Conservation (phyloP, 2,888 invertebrate species). For the Emmelina monodactyla region DNA sequence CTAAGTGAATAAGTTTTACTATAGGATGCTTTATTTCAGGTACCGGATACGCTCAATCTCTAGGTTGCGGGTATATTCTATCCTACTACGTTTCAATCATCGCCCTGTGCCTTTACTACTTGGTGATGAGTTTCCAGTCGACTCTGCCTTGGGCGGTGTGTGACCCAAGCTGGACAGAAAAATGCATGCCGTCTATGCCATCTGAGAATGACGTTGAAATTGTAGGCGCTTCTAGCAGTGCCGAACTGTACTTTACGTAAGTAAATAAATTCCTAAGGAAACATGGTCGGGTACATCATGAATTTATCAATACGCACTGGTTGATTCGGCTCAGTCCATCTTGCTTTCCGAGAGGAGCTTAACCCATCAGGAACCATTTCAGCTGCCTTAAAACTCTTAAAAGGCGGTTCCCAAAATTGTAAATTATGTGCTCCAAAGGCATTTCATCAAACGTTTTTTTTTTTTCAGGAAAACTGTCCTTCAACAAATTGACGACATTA, state of each 20-base stretch:
- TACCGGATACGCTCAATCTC: conserved; percentile 71
- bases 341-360: too few relatives aligned
- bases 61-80: conserved; percentile 70
- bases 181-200: conserved; percentile 44
- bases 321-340: too few relatives aligned
- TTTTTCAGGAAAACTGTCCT: not conserved
- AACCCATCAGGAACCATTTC: too few relatives aligned
- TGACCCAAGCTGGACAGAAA: conserved; percentile 54
- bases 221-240: conserved; percentile 51
- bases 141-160: conserved; percentile 79
- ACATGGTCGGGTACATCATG: too few relatives aligned
- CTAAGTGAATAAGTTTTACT: too few relatives aligned
- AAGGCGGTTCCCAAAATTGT: too few relatives aligned
- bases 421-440: too few relatives aligned
- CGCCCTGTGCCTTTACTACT: conserved; percentile 76
- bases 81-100: conserved; percentile 81
- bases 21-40: conserved; percentile 58
- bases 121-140: conserved; percentile 73
- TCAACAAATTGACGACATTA: not conserved
- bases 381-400: too few relatives aligned
- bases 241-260: conserved; percentile 68
- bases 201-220: conserved; percentile 18
- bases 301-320: too few relatives aligned
- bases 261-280: too few relatives aligned
- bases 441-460: too few relatives aligned